These are phyloP conservation scores for Notolabrus celidotus DNA, from an alignment of 2,797 vertebrate species.

Conservation along the genomic window DNA sequence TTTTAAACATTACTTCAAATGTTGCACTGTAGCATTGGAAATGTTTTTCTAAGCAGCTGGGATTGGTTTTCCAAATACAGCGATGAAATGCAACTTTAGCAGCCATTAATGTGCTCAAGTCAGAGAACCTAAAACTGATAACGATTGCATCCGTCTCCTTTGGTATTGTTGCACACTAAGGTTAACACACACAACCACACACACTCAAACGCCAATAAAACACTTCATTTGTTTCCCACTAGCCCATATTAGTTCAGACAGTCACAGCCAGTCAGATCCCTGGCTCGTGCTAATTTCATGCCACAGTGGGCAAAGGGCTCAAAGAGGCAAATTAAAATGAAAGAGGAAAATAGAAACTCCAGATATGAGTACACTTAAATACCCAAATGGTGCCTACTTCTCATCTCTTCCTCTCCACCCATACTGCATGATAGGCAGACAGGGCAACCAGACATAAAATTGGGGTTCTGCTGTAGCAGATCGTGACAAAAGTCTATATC, in stretches of 20 bases:
- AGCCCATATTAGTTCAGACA: conserved; percentile 64
- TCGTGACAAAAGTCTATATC: conserved; percentile 24
- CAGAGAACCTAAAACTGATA: conserved; percentile 60
- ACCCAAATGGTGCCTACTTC: conserved; percentile 34
- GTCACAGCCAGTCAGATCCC: conserved; percentile 58
- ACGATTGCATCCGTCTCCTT: conserved; percentile 75
- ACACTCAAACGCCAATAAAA: conserved; percentile 26
- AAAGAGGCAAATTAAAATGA: conserved; percentile 41
- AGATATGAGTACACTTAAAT: conserved; percentile 41
- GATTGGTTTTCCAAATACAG: conserved; percentile 46
- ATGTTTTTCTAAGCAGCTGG: conserved; percentile 18
- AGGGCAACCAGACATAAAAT: conserved; percentile 50
- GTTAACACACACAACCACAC: conserved; percentile 1
- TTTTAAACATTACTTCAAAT: conserved; percentile 26
- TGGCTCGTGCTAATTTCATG: conserved; percentile 73
- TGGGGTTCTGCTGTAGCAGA: conserved; percentile 32
- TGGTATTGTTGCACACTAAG: conserved; percentile 75
- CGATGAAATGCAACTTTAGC: conserved; percentile 47
- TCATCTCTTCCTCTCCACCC: conserved; percentile 34
- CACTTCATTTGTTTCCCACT: conserved; percentile 50
- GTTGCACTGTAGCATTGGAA: conserved; percentile 10
- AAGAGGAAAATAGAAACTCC: conserved; percentile 65
- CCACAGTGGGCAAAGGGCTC: conserved; percentile 58
- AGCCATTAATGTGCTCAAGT: conserved; percentile 47
- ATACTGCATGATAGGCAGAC: conserved; percentile 36